Evolutionary conservation across 2,113 vertebrate genomes (phyloP), one percentile per base, ranked within the genome.

Genomic region (Chamaetylas fuelleborni): DNA sequence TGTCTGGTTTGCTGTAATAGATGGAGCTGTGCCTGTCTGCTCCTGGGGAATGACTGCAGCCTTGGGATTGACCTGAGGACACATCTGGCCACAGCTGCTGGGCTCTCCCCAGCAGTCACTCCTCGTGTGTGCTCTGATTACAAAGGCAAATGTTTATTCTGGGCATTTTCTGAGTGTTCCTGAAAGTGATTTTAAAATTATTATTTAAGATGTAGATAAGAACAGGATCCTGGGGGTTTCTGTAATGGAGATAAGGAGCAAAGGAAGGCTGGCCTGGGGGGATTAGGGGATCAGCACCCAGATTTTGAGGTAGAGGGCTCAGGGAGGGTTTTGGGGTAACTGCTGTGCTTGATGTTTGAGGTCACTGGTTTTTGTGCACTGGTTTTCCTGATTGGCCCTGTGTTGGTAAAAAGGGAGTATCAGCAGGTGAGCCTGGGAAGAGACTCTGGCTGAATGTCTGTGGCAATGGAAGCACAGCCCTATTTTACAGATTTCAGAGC

Each of bases 11-110:
- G 82, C 79, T 92, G 12, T 33, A 82, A 86, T 10, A 31, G 57
- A 85, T 72, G 86, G 65, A 67, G 71, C 61, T 60, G 54, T 10
- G 62, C 65, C 11, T 8, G 36, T 47, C 62, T 93, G 79, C 86
- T 81, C 48, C 74, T 76, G 53, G 53, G 65, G 29, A 88, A 24
- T 43, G 53, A 26, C 86, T 82, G 16, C 57, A 34, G 86, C 48
- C 53, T 51, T 60, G 48, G 81, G 11, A 25, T 0, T 65, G 91
- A 65, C 74, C 71, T 56, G 7, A 54, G 76, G 76, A 53, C 94
- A 81, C 58, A n/a, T 61, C 91, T 90, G 79, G 31, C 73, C 91
- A 33, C 82, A 92, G 88, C 91, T 60, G 88, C 91, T 60, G 91
- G 74, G 81, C 82, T 85, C 70, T 90, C 43, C 79, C 74, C 79